Evolutionary conservation across 1,140 invertebrate genomes (phyloP).

Genomic region (Plodia interpunctella): DNA sequence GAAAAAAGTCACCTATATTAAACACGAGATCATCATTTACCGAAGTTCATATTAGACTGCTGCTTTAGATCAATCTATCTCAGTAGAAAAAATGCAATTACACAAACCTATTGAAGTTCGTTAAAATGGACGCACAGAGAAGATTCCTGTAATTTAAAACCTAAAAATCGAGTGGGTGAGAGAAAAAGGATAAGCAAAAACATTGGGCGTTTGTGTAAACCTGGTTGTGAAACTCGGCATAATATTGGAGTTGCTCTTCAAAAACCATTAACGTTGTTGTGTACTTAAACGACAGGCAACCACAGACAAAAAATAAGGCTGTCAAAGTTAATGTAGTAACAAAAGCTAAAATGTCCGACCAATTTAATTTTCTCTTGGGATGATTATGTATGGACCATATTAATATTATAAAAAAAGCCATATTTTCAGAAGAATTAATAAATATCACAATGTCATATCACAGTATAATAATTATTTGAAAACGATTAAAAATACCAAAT

Average conservation of each 20-base stretch:
- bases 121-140: background rate
- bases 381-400: no score
- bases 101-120: background rate
- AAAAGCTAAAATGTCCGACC: background rate
- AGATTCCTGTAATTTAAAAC: background rate
- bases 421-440: no score
- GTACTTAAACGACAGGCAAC: constrained; percentile 42
- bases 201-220: constrained; percentile 49
- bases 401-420: no score
- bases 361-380: no score
- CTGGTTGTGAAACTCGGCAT: constrained; percentile 61
- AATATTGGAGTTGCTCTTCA: constrained; percentile 67
- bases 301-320: constrained; percentile 33
- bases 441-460: no score
- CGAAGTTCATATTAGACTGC: no score
- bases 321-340: background rate
- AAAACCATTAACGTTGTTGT: constrained; percentile 69
- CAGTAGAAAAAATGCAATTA: no score
- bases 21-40: no score
- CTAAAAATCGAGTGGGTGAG: background rate
- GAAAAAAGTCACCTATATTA: no score
- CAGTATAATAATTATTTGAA: no score
- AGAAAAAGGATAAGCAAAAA: constrained; percentile 45
- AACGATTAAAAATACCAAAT: no score
- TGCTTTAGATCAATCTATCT: no score